These are phyloP conservation scores for Brachionus angularis DNA, from an alignment of 1,140 invertebrate species.

Conservation along the genomic window DNA sequence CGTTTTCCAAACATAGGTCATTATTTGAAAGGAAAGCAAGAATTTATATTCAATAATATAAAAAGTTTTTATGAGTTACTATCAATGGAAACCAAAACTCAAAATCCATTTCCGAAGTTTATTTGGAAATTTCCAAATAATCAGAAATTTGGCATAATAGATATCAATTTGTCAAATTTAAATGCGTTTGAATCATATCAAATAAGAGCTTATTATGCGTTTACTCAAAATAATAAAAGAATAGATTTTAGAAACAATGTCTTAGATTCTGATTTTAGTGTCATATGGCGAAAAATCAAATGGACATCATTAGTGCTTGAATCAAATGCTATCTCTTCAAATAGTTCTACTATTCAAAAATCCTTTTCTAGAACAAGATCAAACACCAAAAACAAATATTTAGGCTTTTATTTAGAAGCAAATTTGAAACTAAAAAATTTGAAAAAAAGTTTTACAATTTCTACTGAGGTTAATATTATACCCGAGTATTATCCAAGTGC, in stretches of 20 bases:
- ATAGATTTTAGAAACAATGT: constrained; percentile 15
- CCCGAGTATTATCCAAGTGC: neutral
- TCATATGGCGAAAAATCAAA: too few relatives aligned
- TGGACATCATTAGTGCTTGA: too few relatives aligned
- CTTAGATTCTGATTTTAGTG: too few relatives aligned
- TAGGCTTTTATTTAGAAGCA: neutral
- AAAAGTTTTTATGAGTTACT: constrained; percentile 1
- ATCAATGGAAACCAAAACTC: neutral
- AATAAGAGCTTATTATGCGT: neutral
- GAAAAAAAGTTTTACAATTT: neutral
- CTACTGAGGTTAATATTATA: neutral
- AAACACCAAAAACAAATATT: too few relatives aligned
- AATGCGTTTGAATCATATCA: constrained; percentile 6
- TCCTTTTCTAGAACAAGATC: too few relatives aligned
- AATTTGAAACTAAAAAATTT: neutral
- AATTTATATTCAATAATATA: neutral
- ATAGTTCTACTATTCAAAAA: too few relatives aligned
- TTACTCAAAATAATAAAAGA: constrained; percentile 2
- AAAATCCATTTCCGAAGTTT: neutral
- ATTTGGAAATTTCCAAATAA: constrained; percentile 19
- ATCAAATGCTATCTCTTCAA: too few relatives aligned
- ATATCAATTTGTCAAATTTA: neutral
- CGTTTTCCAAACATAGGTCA: neutral
- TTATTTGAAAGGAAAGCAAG: neutral
- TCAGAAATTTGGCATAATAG: neutral